Evolutionary conservation across 2,888 invertebrate species (phyloP).

Genomic region (Holacanthella duospinosa): DNA sequence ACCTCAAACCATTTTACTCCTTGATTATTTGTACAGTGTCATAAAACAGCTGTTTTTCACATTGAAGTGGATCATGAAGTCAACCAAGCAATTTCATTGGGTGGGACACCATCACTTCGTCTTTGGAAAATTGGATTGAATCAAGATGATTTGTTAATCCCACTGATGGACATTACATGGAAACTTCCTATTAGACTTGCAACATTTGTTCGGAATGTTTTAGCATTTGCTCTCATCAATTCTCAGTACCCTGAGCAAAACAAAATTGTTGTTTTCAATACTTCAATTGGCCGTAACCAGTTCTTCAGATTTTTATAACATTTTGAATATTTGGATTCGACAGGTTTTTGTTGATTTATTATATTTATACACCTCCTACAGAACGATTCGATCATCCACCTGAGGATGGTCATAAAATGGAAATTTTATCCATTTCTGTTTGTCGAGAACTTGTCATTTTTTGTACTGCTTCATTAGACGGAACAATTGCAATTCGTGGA

Average conservation of each 20-base stretch:
- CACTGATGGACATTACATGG: constrained; percentile 35
- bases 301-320: not conserved
- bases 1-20: not conserved
- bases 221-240: constrained; percentile 26
- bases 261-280: constrained; percentile 34
- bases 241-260: constrained; percentile 10
- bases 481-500: constrained; percentile 33
- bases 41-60: constrained; percentile 25
- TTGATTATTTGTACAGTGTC: constrained; percentile 17
- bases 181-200: constrained; percentile 30
- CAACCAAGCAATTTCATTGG: constrained; percentile 30
- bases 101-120: constrained; percentile 28
- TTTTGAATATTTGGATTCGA: constrained; percentile 2
- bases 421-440: constrained; percentile 29
- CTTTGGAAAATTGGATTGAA: constrained; percentile 32
- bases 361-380: constrained; percentile 10
- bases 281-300: constrained; percentile 25
- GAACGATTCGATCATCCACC: constrained; percentile 30
- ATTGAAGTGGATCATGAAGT: constrained; percentile 31
- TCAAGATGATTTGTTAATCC: constrained; percentile 31
- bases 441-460: constrained; percentile 27
- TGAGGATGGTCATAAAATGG: constrained; percentile 25
- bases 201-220: constrained; percentile 24
- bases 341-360: constrained; percentile 1
- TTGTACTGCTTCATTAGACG: constrained; percentile 32